Evolutionary conservation across 2,888 invertebrate species (phyloP), one percentile per base, ranked within the genome.

Genomic region (Zaprionus lineosus): DNA sequence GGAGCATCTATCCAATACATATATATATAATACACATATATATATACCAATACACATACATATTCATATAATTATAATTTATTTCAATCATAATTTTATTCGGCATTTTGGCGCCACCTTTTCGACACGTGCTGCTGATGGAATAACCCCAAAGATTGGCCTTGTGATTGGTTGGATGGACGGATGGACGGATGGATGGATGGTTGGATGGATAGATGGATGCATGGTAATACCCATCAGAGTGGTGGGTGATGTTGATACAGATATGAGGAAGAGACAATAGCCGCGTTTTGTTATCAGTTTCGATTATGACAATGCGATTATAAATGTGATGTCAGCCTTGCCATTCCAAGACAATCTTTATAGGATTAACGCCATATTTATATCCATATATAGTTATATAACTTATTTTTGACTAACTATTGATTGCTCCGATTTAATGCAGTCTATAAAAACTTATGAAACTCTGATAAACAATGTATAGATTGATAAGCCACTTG

Each of bases 101-200:
- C 65, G 57, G 66, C 71, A 57, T 57, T 79, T 62, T 76, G 74
- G 84, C 70, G 77, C 82, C 82, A 55, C 59, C 40, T 47, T 33
- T 50, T 43, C 62, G 55, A 70, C 81, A 73, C 84, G 72, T 75
- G 73, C 84, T 64, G 34, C 43, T 40, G 31, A 63, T 70, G 66
- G 59, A 37, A 59, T 56, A 63, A 63, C 62, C 33, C 36, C 37
- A 19, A 7, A 9, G 9, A 39, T 9, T n/a, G 55, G 28, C 55
- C 66, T 60, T 60, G 46, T 18, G 12, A 4, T 31, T 4, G 53
- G 39, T 31, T 24, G n/a, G n/a, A n/a, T n/a, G n/a, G n/a, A n/a
- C n/a, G n/a, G n/a, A n/a, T n/a, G n/a, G n/a, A n/a, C n/a, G n/a
- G n/a, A n/a, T n/a, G n/a, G n/a, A n/a, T n/a, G n/a, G n/a, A n/a